Evolutionary conservation across 2,113 vertebrate genomes (phyloP).

Genomic region (Stercorarius parasiticus): DNA sequence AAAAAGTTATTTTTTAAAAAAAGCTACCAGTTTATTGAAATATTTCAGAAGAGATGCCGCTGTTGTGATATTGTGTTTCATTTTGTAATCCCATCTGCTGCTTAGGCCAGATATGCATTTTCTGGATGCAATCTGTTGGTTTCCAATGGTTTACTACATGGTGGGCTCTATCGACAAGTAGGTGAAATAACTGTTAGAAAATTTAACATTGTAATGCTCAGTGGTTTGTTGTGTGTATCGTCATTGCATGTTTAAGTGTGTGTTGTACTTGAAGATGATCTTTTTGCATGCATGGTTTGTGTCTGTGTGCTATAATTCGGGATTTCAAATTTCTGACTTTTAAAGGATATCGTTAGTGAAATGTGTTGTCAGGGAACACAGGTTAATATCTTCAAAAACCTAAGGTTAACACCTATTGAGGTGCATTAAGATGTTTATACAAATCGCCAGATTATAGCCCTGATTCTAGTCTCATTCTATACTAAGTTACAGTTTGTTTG

Average conservation of each 20-base stretch:
- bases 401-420: not conserved
- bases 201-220: constrained; percentile 60
- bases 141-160: constrained; percentile 99
- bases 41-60: constrained; percentile 51
- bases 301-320: not conserved
- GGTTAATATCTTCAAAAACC: not conserved
- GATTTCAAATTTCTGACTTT: not conserved
- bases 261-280: not conserved
- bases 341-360: not conserved
- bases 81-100: constrained; percentile 80
- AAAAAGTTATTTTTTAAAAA: not conserved
- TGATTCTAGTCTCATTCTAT: not conserved
- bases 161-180: constrained; percentile 98
- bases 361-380: not conserved
- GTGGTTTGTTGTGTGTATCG: constrained; percentile 63
- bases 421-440: not conserved
- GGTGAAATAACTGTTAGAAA: constrained; percentile 75
- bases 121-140: constrained; percentile 99
- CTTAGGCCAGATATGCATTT: constrained; percentile 97
- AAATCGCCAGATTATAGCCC: not conserved
- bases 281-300: constrained; percentile 63
- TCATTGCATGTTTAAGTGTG: constrained; percentile 69
- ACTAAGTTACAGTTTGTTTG: not conserved
- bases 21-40: constrained; percentile 45
- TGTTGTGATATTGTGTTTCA: constrained; percentile 79